Conservation (phyloP, 2,888 invertebrate genomes). For the Hecatera dysodea region DNA sequence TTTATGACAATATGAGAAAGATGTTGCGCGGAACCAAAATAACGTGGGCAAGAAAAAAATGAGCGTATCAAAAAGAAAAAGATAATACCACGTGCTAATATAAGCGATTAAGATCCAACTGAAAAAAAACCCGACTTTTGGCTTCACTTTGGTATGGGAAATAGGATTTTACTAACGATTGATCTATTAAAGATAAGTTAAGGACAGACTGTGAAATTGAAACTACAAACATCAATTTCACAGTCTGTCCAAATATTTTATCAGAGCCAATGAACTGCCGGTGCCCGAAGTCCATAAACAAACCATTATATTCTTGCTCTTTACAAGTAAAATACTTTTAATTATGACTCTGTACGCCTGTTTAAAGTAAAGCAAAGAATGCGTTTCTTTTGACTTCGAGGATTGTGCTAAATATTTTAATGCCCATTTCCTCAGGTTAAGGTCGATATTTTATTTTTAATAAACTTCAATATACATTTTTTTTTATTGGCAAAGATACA, state of each 20-base stretch:
- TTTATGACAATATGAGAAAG: background rate
- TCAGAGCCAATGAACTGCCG: background rate
- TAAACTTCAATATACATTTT: conserved; percentile 28
- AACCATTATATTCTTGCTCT: background rate
- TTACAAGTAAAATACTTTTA: conserved; percentile 19
- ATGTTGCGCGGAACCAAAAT: background rate
- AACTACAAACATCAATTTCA: too few relatives aligned
- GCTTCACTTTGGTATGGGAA: background rate
- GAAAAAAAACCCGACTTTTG: background rate
- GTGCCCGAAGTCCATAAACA: background rate
- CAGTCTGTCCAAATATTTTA: background rate
- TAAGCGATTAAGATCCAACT: background rate
- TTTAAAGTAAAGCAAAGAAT: conserved; percentile 35
- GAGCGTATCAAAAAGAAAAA: background rate
- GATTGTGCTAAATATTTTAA: conserved; percentile 48
- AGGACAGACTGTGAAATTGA: background rate
- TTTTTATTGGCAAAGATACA: conserved; percentile 35
- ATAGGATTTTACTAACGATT: background rate
- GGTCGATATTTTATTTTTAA: conserved; percentile 42
- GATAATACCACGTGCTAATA: background rate
- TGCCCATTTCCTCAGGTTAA: conserved; percentile 31
- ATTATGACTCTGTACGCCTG: conserved; percentile 3
- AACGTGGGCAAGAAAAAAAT: background rate
- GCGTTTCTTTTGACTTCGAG: conserved; percentile 18
- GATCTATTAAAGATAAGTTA: conserved; percentile 1